Base-by-base conservation (phyloP, 2,888 invertebrate species). In the Hyposoter dolosus region DNA sequence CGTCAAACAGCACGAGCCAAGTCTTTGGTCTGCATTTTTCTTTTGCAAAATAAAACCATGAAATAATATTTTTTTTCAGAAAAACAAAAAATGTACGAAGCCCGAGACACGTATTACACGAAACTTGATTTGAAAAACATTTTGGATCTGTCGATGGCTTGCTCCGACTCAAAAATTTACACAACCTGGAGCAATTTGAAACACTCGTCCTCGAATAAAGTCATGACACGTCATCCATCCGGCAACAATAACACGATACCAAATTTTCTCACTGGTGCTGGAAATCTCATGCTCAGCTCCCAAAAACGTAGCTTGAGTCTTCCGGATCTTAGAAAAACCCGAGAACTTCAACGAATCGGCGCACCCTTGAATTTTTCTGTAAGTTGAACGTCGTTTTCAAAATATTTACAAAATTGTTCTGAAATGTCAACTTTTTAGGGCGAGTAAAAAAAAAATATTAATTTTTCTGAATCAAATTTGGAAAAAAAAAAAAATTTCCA, bases 111-210 rank as follows among this genome's bases (percentile, higher is more conserved):
- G 32, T 93, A 92, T 83, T 92, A 91, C 81, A 89, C 88, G 43
- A 93, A 92, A 83, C 88, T 92, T 43, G 92, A 92, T 80, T 85
- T 93, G 43, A 93, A 92, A 89, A 92, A 92, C 83, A 92, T 93
- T 68, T 87, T 96, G 94, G 96, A 97, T 91, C 95, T 96, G 88
- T 97, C 97, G 90, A 98, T 98, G 98, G 97, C 97, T 87, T 97
- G 97, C 93, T 98, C 98, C 84, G 98, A 98, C 94, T 97, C 97
- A 91, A 97, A 94, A 87, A 93, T 97, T 90, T 97, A 97, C 94
- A 98, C 98, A 89, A 98, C 98, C 66, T 98, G 98, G 97, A 97
- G 98, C 94, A 98, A 98, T 94, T 95, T 98, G 92, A 97, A 97
- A 95, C 96, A 96, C 93, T 96, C 96, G 92, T 96, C 95, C 43